Conservation (phyloP, 2,888 invertebrate genomes). For the Onchidella celtica region DNA sequence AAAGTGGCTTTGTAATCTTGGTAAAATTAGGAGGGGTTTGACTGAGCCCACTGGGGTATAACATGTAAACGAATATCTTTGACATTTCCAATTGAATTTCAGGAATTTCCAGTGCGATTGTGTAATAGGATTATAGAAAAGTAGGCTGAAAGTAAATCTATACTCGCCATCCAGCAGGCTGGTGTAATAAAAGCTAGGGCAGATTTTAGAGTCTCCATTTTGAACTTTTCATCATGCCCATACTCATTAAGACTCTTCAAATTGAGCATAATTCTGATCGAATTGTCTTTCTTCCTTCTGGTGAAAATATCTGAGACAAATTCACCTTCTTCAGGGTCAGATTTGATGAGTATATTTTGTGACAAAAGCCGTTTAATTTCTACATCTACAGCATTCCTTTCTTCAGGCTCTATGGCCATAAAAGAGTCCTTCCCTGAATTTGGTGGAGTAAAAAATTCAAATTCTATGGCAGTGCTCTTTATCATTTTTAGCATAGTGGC, state of each 20-base stretch:
- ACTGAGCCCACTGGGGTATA: too few species aligned
- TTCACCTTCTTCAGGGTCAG: not conserved
- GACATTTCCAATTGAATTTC: too few species aligned
- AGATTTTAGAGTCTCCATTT: conserved; percentile 50
- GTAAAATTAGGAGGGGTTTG: too few species aligned
- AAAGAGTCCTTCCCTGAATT: not conserved
- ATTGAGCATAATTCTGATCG: not conserved
- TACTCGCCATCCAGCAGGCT: not conserved
- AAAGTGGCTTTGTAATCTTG: too few species aligned
- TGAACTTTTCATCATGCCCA: conserved; percentile 53
- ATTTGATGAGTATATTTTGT: not conserved
- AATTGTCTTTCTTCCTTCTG: not conserved
- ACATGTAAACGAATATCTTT: too few species aligned
- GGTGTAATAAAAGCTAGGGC: not conserved
- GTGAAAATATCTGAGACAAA: not conserved
- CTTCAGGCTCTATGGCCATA: not conserved
- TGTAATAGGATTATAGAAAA: too few species aligned
- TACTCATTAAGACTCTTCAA: not conserved
- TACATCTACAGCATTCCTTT: not conserved
- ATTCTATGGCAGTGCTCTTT: not conserved
- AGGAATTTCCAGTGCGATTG: too few species aligned
- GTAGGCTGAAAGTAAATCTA: too few species aligned
- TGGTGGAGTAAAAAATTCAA: not conserved
- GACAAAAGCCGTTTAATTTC: not conserved
- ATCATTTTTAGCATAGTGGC: not conserved